Evolutionary conservation across 1,140 invertebrate species (phyloP).

Genomic region (Diachasmimorpha longicaudata): DNA sequence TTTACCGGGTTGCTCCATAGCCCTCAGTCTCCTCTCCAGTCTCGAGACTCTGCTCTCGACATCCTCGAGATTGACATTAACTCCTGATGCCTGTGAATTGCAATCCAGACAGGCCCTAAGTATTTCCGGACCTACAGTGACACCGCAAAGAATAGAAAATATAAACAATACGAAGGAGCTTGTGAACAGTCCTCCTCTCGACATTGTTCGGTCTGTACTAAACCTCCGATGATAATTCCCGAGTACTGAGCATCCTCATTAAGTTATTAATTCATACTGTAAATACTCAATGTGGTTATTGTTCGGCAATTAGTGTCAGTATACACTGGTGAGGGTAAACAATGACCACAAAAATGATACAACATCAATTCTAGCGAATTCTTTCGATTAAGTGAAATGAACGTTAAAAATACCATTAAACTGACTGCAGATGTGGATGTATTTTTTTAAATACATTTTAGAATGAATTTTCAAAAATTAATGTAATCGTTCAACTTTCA

Average conservation of each 20-base stretch:
- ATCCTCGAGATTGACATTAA: constrained; percentile 37
- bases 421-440: too few species aligned
- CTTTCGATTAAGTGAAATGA: neutral
- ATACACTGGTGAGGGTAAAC: too few species aligned
- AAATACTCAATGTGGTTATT: neutral
- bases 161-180: neutral
- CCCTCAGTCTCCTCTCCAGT: constrained; percentile 72
- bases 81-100: neutral
- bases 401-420: too few species aligned
- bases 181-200: neutral
- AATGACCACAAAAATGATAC: too few species aligned
- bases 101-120: neutral
- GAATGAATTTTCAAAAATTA: too few species aligned
- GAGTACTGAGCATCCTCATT: neutral
- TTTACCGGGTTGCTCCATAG: constrained; percentile 75
- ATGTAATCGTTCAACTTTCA: too few species aligned
- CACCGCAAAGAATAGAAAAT: neutral
- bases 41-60: constrained; percentile 49
- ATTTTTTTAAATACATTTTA: too few species aligned
- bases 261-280: neutral
- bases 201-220: neutral
- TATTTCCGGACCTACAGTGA: neutral
- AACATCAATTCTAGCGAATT: neutral
- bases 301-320: neutral
- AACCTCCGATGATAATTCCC: neutral